Conservation (phyloP, 2,888 invertebrate species). For the Ormyrus nitidulus region DNA sequence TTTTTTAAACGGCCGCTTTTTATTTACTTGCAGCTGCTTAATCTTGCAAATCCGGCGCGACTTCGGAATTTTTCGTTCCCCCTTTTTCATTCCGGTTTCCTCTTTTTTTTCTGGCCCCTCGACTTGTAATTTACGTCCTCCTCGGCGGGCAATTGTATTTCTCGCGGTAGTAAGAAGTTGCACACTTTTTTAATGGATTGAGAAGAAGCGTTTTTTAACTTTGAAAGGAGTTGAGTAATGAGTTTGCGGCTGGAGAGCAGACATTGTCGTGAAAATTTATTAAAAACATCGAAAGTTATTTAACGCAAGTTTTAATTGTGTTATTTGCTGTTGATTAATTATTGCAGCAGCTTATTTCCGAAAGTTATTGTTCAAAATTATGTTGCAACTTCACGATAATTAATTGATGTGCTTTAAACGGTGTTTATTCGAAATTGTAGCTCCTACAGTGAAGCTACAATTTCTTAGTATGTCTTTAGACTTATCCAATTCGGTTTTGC, state of each 20-base stretch:
- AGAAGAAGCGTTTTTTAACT: neutral
- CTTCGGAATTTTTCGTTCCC: neutral
- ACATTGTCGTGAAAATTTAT: neutral
- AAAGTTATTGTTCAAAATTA: no score
- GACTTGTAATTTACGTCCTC: neutral
- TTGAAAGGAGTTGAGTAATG: constrained; percentile 1
- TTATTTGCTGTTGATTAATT: no score
- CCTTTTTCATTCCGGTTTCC: neutral
- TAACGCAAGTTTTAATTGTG: no score
- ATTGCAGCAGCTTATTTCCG: no score
- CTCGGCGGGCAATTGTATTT: neutral
- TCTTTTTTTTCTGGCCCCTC: neutral
- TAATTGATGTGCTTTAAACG: no score
- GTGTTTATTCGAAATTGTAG: no score
- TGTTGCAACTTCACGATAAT: no score
- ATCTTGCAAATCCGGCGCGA: constrained; percentile 7
- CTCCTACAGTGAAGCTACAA: no score
- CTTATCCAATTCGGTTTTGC: no score
- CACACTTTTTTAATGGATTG: no score
- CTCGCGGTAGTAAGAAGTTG: neutral
- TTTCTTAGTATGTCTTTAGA: no score
- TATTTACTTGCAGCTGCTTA: neutral
- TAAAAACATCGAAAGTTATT: no score
- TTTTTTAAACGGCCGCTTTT: neutral
- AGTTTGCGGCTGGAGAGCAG: neutral